Evolutionary conservation across 2,888 invertebrate species (phyloP).

Genomic region (Anoplius nigerrimus): DNA sequence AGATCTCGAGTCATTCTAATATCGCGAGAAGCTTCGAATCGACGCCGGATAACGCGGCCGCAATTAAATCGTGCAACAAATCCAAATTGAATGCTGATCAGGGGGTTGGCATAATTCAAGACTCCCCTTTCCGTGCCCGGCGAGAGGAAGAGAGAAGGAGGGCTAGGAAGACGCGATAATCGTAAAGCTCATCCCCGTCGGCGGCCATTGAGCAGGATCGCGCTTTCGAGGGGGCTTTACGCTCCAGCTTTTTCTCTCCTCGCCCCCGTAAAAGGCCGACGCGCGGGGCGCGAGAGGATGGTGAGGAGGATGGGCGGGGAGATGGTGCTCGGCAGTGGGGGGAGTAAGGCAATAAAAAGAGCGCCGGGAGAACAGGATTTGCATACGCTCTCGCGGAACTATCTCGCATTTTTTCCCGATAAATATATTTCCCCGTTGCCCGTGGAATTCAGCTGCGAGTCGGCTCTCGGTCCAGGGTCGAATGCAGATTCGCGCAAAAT

Average conservation of each 20-base stretch:
- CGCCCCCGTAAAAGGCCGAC: no score
- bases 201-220: not conserved
- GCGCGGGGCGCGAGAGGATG: no score
- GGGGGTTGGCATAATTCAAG: no score
- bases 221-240: not conserved
- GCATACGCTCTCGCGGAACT: constrained; percentile 57
- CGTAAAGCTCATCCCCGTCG: constrained; percentile 36
- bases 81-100: no score
- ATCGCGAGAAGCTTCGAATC: no score
- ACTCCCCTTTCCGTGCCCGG: not conserved
- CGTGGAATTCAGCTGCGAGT: constrained; percentile 49
- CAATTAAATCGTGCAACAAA: no score
- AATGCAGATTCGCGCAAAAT: constrained; percentile 69
- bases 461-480: constrained; percentile 47
- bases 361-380: constrained; percentile 48
- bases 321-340: no score
- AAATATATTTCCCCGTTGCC: constrained; percentile 60
- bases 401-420: constrained; percentile 59
- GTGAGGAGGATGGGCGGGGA: constrained; percentile 26
- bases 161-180: constrained; percentile 31
- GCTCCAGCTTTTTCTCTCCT: no score
- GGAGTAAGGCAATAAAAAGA: constrained; percentile 39
- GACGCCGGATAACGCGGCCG: no score
- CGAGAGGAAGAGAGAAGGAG: no score
- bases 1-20: no score